Evolutionary conservation across 1,140 invertebrate genomes (phyloP).

Genomic region (Drosophila yakuba): DNA sequence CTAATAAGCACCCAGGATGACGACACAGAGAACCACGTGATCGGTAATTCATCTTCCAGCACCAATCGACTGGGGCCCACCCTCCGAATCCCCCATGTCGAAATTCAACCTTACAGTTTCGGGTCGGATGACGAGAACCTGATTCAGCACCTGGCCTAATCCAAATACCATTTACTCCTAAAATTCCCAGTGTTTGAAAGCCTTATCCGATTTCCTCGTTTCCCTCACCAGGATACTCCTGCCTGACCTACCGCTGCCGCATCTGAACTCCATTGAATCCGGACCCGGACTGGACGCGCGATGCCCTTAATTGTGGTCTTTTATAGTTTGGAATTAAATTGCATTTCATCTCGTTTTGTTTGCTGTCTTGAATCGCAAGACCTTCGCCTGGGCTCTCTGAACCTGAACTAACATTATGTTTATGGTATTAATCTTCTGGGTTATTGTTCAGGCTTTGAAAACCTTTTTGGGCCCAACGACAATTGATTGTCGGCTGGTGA

Average conservation of each 20-base stretch:
- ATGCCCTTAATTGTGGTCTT: conserved; percentile 9
- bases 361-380: conserved; percentile 10
- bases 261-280: conserved; percentile 22
- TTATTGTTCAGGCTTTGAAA: conserved; percentile 20
- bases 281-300: conserved; percentile 10
- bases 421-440: conserved; percentile 8
- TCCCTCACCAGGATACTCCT: conserved; percentile 20
- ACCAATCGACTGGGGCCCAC: too few species aligned
- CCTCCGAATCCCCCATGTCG: background rate
- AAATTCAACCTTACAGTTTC: conserved; percentile 3
- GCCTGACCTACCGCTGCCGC: conserved; percentile 37
- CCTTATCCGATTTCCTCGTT: background rate
- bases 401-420: conserved; percentile 14
- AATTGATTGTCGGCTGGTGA: conserved; percentile 26
- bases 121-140: conserved; percentile 42
- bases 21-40: conserved; percentile 30
- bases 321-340: conserved; percentile 56
- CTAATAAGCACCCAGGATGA: background rate
- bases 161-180: background rate
- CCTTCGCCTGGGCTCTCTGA: conserved; percentile 23
- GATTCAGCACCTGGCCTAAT: background rate
- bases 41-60: conserved; percentile 25
- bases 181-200: background rate
- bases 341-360: conserved; percentile 61
- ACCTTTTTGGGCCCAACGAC: conserved; percentile 29